Evolutionary conservation across 2,888 invertebrate genomes (phyloP).

Genomic region (Limulus polyphemus): DNA sequence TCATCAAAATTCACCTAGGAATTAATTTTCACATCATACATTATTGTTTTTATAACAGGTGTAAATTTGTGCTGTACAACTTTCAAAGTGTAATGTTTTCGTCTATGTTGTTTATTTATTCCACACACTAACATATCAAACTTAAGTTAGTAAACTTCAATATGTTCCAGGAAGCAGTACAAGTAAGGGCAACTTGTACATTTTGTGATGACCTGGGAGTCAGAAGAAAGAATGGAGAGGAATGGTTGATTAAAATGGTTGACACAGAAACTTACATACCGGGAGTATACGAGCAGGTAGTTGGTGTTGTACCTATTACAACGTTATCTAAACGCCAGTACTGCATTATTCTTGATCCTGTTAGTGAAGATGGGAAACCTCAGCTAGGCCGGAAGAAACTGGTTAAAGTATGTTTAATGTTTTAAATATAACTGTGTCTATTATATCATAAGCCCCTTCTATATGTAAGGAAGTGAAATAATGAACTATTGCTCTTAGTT

Average conservation of each 20-base stretch:
- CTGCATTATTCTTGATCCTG: conserved; percentile 41
- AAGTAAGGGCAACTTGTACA: conserved; percentile 38
- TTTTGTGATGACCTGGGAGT: conserved; percentile 40
- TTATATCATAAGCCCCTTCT: too few relatives aligned
- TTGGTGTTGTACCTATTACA: conserved; percentile 39
- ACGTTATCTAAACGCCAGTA: conserved; percentile 42
- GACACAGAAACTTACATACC: conserved; percentile 43
- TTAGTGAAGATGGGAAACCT: conserved; percentile 33
- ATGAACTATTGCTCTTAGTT: too few relatives aligned
- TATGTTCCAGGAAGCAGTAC: conserved; percentile 35
- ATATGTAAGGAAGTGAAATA: too few relatives aligned
- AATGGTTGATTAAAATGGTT: conserved; percentile 40
- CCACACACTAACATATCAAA: too few relatives aligned
- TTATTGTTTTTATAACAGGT: too few relatives aligned
- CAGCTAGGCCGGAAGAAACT: conserved; percentile 41
- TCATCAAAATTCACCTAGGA: too few relatives aligned
- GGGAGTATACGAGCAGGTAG: conserved; percentile 41
- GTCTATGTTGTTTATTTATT: too few relatives aligned
- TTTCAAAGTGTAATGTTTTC: too few relatives aligned
- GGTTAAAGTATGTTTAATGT: conserved; percentile 29
- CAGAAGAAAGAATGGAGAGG: conserved; percentile 41
- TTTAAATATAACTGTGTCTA: too few relatives aligned
- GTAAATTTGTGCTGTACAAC: too few relatives aligned
- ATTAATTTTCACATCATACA: too few relatives aligned
- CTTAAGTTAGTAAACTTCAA: too few relatives aligned